Conservation (phyloP, 2,888 invertebrate species). For the Trissolcus brochymenae region DNA sequence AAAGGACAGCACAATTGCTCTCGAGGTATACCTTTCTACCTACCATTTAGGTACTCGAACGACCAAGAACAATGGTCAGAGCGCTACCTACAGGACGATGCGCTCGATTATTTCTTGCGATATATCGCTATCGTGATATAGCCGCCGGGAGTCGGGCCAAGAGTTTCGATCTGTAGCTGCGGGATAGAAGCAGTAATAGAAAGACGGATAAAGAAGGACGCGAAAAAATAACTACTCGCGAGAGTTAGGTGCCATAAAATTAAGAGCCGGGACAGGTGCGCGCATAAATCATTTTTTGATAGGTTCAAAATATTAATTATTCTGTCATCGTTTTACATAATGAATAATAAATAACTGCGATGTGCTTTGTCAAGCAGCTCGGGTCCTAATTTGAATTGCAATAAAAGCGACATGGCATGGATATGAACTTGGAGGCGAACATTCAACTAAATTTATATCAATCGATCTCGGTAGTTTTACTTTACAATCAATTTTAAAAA, state of each 20-base stretch:
- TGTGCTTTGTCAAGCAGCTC: conserved; percentile 20
- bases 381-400: conserved; percentile 4
- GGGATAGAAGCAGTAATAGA: conserved; percentile 41
- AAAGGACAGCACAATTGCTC: conserved; percentile 43
- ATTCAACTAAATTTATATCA: conserved; percentile 24
- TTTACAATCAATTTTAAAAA: no score
- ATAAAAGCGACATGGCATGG: conserved; percentile 23
- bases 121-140: conserved; percentile 56
- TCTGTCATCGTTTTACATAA: conserved; percentile 55
- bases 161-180: conserved; percentile 41
- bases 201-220: conserved; percentile 35
- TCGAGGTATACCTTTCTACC: conserved; percentile 40
- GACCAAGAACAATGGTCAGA: conserved; percentile 55
- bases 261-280: conserved; percentile 51
- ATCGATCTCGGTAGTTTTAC: no score
- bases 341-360: conserved; percentile 44
- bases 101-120: conserved; percentile 56
- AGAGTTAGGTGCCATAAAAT: conserved; percentile 45
- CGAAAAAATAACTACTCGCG: conserved; percentile 23
- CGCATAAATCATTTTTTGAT: conserved; percentile 52
- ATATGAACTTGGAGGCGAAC: conserved; percentile 15
- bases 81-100: conserved; percentile 51
- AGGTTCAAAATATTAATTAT: conserved; percentile 51
- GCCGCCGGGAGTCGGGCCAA: conserved; percentile 51
- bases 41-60: conserved; percentile 50